Percentiles rank a stretch among this genome's conserved stretches.
Conservation (phyloP, 2,113 vertebrate species). For the Haplochromis vanheusdeni region DNA sequence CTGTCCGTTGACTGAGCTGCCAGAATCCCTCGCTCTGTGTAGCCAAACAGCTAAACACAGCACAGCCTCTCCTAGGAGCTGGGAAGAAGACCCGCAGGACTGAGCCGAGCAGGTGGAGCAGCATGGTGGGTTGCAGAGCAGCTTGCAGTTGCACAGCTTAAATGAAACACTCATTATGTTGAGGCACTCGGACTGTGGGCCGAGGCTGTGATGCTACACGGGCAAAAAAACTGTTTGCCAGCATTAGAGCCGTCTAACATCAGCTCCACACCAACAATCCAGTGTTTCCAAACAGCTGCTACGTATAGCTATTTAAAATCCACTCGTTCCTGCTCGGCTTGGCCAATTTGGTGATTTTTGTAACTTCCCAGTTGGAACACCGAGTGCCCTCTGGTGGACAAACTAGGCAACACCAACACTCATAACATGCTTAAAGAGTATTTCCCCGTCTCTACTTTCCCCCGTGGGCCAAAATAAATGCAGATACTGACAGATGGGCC, state of each 20-base stretch:
- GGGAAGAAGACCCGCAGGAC: neutral
- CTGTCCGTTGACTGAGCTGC: neutral
- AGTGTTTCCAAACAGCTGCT: neutral
- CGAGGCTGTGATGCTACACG: neutral
- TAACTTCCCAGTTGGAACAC: neutral
- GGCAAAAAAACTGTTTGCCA: neutral
- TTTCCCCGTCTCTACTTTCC: neutral
- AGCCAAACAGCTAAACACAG: neutral
- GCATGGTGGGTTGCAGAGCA: neutral
- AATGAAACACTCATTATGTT: neutral
- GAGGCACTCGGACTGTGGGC: neutral
- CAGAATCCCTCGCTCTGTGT: neutral
- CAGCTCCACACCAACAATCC: neutral
- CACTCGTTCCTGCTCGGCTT: neutral
- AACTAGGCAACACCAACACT: neutral
- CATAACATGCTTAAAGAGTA: neutral
- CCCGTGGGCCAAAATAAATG: neutral
- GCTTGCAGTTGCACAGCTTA: neutral
- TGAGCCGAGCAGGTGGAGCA: neutral
- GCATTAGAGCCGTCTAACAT: fast-evolving
- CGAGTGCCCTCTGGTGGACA: neutral
- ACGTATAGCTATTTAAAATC: neutral
- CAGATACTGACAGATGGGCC: neutral
- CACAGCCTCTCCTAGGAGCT: neutral
- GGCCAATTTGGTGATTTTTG: neutral